Evolutionary conservation across 1,140 invertebrate genomes (phyloP), one percentile per base, ranked within the genome.

Genomic region (Papilio xuthus): DNA sequence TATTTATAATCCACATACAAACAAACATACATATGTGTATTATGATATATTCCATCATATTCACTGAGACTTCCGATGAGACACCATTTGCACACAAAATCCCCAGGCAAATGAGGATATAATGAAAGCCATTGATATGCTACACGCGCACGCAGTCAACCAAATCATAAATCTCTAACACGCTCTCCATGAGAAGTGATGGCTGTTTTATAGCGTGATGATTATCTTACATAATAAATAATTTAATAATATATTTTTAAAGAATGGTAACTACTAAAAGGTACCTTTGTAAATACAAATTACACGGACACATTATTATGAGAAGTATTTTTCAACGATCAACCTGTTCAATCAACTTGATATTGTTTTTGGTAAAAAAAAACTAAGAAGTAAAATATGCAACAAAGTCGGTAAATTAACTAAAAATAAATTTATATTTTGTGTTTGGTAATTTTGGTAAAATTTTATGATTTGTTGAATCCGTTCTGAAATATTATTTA

Each of bases 101-200:
- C 76, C 69, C 78, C 79, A 80, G 80, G 80, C 72, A 82, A 83
- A 85, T 80, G 76, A 72, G 79, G 67, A 78, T 79, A 79, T 82
- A 82, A 82, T 81, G 79, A 81, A 81, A 42, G 67, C 79, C 73
- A 85, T 85, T 82, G 82, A 78, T 76, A 83, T 83, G 69, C 84
- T 32, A 44, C 78, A 63, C 69, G 42, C 84, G 79, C 72, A 23
- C 77, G 23, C 26, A 78, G 50, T 47, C 76, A 77, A 60, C 73
- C 78, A 77, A 83, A 83, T 84, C 79, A 82, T 80, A 79, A 81
- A 79, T 81, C 79, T 73, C 56, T 72, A 75, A 47, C 60, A 53
- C 20, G 42, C 42, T 60, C 67, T 53, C 44, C 47, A 74, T 74
- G 23, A 28, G 44, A 23, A 53, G 72, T 37, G 72, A 74, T 74